A percentile compares a stretch with the other conserved stretches of the same genome.
phyloP scores from a whole-genome alignment of 2,113 vertebrate species.

The Camarhynchus parvulus region DNA sequence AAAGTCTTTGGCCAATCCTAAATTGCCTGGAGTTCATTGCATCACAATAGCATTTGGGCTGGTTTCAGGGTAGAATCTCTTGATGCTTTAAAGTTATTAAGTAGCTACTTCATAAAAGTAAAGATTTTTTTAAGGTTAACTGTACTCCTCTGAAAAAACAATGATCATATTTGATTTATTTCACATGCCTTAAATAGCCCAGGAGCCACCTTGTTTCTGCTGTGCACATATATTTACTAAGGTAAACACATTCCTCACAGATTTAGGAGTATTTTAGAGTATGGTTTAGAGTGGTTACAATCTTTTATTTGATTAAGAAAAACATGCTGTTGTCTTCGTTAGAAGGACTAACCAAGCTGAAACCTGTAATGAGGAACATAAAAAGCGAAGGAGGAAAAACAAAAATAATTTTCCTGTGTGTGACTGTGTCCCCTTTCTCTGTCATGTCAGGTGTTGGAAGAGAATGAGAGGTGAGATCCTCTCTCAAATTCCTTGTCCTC shows the following conservation, averaged over 20 bases:
- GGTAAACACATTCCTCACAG: background rate
- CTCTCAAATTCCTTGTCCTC: background rate
- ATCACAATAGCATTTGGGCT: background rate
- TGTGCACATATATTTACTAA: background rate
- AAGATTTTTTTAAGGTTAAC: background rate
- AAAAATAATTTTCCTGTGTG: background rate
- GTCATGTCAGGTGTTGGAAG: background rate
- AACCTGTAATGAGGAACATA: background rate
- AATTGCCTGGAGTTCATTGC: background rate
- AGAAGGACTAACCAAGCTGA: background rate
- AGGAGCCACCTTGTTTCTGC: background rate
- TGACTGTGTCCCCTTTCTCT: background rate
- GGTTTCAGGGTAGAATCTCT: background rate
- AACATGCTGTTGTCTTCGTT: accelerated
- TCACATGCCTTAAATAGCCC: background rate
- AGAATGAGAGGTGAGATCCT: background rate
- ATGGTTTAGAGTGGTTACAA: background rate
- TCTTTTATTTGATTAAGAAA: background rate
- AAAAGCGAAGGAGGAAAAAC: background rate
- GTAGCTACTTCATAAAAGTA: background rate
- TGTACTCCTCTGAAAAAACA: background rate
- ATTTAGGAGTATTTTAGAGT: background rate
- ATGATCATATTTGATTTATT: background rate
- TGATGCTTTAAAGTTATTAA: background rate
- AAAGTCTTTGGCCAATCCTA: background rate